A percentile compares a stretch with the other conserved stretches of the same genome.
Evolutionary conservation across 2,888 invertebrate species (phyloP).

Genomic region (Drosophila anceps): DNA sequence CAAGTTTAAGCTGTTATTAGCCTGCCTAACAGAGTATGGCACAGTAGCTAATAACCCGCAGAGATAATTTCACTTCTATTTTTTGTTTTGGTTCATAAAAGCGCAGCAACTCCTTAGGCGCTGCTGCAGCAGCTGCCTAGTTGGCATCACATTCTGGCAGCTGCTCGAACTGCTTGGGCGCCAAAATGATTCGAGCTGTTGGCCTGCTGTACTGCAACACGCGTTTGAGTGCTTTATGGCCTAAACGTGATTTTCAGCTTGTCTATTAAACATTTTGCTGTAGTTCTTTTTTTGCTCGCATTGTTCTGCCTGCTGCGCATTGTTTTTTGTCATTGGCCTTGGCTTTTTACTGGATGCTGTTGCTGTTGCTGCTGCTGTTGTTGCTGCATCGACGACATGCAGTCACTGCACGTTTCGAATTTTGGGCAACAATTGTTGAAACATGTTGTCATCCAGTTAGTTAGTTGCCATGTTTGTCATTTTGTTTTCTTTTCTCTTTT

Average conservation of each 20-base stretch:
- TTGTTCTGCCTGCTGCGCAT: conserved; percentile 1
- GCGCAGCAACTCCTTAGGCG: conserved; percentile 1
- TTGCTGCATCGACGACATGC: conserved; percentile 21
- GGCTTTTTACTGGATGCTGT: conserved; percentile 4
- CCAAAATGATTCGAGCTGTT: conserved; percentile 26
- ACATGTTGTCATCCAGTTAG: conserved; percentile 80
- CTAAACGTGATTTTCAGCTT: conserved; percentile 74
- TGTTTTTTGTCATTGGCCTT: conserved; percentile 14
- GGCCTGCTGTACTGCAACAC: conserved; percentile 28
- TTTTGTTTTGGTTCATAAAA: neutral
- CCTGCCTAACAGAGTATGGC: neutral
- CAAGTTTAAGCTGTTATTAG: neutral
- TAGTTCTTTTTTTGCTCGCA: neutral
- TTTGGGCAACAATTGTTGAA: conserved; percentile 74
- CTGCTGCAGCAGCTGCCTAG: neutral
- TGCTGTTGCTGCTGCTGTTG: neutral
- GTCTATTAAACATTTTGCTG: conserved; percentile 63
- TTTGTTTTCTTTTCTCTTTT: conserved; percentile 22
- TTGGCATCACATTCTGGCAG: conserved; percentile 11
- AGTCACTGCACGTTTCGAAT: conserved; percentile 75
- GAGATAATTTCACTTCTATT: neutral
- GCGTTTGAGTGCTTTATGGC: conserved; percentile 64
- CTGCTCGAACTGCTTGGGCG: conserved; percentile 25
- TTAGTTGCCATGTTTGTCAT: conserved; percentile 52
- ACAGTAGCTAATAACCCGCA: neutral